phyloP scores from a whole-genome alignment of 2,797 vertebrate genomes.

The Semotilus atromaculatus region DNA sequence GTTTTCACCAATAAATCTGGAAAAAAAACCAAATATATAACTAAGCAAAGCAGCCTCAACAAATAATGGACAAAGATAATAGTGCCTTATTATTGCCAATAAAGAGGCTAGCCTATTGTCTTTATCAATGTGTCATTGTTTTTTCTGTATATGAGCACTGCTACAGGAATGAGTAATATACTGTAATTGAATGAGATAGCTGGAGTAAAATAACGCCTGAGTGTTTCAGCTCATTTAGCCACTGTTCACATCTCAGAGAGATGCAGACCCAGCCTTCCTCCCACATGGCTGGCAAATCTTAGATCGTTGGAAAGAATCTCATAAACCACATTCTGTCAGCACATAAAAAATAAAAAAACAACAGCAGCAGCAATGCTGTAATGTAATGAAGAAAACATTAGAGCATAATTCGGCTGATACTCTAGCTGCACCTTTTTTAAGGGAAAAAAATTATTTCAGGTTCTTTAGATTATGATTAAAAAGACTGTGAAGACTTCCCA shows the following conservation, averaged over 20 bases:
- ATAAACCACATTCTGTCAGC: conserved; percentile 44
- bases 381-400: background rate
- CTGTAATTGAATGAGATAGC: conserved; percentile 46
- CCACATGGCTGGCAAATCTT: conserved; percentile 67
- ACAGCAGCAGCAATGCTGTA: background rate
- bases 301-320: conserved; percentile 64
- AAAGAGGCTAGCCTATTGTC: background rate
- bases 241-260: conserved; percentile 59
- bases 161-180: conserved; percentile 38
- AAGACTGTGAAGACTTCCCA: conserved; percentile 48
- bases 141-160: conserved; percentile 10
- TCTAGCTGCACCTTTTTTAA: background rate
- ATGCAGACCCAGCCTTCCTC: conserved; percentile 62
- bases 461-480: conserved; percentile 4
- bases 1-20: background rate
- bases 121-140: conserved; percentile 50
- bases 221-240: conserved; percentile 53
- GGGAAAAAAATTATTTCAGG: background rate
- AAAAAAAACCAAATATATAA: background rate
- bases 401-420: background rate
- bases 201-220: conserved; percentile 28
- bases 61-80: background rate
- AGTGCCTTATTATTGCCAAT: background rate
- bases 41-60: background rate
- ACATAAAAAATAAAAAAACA: background rate